Evolutionary conservation across 2,113 vertebrate genomes (phyloP).

Genomic region (Pelmatolapia mariae): DNA sequence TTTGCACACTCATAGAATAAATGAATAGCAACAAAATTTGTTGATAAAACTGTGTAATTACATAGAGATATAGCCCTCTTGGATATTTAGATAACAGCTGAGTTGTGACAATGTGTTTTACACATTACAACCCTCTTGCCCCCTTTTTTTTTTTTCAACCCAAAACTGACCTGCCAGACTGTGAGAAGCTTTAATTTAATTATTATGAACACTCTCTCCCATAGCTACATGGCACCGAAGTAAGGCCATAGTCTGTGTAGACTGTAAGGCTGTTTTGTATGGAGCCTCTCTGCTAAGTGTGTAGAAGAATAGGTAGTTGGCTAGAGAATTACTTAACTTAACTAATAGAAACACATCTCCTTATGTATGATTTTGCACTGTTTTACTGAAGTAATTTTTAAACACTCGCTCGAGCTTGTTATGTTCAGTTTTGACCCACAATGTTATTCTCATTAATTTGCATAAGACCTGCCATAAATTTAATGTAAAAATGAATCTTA

Average conservation of each 20-base stretch:
- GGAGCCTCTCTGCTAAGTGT: not conserved
- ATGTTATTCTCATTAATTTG: conserved; percentile 2
- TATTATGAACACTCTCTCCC: not conserved
- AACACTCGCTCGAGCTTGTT: not conserved
- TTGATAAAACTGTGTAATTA: not conserved
- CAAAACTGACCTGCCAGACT: not conserved
- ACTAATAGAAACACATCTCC: not conserved
- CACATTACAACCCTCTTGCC: not conserved
- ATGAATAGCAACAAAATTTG: not conserved
- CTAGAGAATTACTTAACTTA: not conserved
- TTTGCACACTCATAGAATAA: not conserved
- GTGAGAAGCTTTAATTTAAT: conserved; percentile 22
- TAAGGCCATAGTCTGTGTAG: not conserved
- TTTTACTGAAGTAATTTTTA: not conserved
- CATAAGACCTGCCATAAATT: conserved; percentile 12
- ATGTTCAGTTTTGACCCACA: not conserved
- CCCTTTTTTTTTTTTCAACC: not conserved
- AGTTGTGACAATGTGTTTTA: not conserved
- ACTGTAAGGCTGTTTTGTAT: not conserved
- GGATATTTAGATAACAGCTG: not conserved
- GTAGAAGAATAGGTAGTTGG: not conserved
- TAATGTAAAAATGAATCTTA: conserved; percentile 25
- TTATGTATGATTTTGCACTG: not conserved
- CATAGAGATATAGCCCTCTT: not conserved
- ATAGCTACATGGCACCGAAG: not conserved